Evolutionary conservation across 1,140 invertebrate genomes (phyloP).

Genomic region (Drosophila melanica): DNA sequence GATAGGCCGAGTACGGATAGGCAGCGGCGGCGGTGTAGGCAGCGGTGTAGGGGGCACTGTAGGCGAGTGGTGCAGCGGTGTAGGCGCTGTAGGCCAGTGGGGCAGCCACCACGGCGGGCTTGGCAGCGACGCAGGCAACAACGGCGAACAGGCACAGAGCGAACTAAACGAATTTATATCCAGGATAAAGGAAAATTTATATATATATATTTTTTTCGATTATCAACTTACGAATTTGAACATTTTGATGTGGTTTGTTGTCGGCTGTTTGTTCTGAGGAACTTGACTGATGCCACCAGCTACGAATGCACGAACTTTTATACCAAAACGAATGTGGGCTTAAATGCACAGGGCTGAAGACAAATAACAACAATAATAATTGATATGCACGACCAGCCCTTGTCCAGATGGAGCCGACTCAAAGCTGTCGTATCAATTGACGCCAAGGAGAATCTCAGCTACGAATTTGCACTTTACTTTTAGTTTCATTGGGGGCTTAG

Average conservation of each 20-base stretch:
- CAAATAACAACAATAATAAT: conserved; percentile 51
- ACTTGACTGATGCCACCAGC: conserved; percentile 70
- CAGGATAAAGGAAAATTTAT: too few species aligned
- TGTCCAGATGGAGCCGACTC: conserved; percentile 17
- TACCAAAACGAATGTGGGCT: conserved; percentile 43
- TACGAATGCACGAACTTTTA: conserved; percentile 51
- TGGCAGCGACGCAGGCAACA: conserved; percentile 78
- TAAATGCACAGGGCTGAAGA: conserved; percentile 17
- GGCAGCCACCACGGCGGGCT: conserved; percentile 69
- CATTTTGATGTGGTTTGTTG: conserved; percentile 61
- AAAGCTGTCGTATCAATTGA: conserved; percentile 46
- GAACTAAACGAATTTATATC: conserved; percentile 33
- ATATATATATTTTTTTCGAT: too few species aligned
- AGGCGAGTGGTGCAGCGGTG: conserved; percentile 72
- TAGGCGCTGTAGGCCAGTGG: conserved; percentile 84
- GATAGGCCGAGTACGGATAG: conserved; percentile 72
- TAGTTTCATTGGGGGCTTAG: conserved; percentile 56
- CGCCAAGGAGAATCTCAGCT: conserved; percentile 68
- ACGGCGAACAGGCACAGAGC: conserved; percentile 80
- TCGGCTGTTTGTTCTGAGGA: conserved; percentile 70
- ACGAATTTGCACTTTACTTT: conserved; percentile 69
- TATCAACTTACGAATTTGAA: conserved; percentile 78
- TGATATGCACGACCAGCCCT: conserved; percentile 61
- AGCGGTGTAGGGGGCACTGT: conserved; percentile 53
- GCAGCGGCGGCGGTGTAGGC: conserved; percentile 59